Base-by-base conservation (phyloP, 1,140 invertebrate genomes). In the Diprion similis region DNA sequence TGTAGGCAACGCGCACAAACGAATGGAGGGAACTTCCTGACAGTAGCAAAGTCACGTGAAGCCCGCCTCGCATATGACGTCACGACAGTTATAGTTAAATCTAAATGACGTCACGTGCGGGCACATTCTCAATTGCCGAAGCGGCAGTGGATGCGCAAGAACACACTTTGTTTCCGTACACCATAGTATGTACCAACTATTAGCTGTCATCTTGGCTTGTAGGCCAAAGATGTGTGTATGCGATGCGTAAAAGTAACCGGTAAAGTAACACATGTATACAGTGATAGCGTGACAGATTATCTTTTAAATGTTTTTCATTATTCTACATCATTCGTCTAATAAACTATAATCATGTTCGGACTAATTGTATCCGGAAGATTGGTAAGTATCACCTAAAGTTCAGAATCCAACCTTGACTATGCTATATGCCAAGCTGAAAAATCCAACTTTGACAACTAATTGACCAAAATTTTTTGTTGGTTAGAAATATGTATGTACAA, bases 351-450 rank as follows among this genome's bases (percentile, higher is more conserved):
- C 75, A 93, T 93, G 92, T 91, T 94, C 82, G 93, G 92, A 19
- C 83, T 93, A 68, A 90, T 94, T 73, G 91, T 92, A 8, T 92
- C 92, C n/a, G 92, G 93, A 73, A 87, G 92, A 83, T 83, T 93
- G 82, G 92, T 93, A 83, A 90, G 87, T 85, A 47, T 10, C 45
- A 19, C 17, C 68, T 11, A 59, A 46, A 68, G 10, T 46, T 64
- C 66, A 66, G 19, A 64, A 66, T 24, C 66, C 70, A 13, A 18
- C 73, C 69, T 18, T 73, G 13, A 66, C 37, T 59, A 68, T 71
- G 69, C 45, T 68, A 13, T 45, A 13, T 19, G 70, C 11, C 66
- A 72, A 67, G 11, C 37, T 66, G 75, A 66, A 64, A 72, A 17
- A 15, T 66, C 68, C 68, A 46, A 75, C 59, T 13, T 71, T 7